Evolutionary conservation across 1,140 invertebrate genomes (phyloP), one percentile per base, ranked within the genome.

Genomic region (Hyles euphorbiae): DNA sequence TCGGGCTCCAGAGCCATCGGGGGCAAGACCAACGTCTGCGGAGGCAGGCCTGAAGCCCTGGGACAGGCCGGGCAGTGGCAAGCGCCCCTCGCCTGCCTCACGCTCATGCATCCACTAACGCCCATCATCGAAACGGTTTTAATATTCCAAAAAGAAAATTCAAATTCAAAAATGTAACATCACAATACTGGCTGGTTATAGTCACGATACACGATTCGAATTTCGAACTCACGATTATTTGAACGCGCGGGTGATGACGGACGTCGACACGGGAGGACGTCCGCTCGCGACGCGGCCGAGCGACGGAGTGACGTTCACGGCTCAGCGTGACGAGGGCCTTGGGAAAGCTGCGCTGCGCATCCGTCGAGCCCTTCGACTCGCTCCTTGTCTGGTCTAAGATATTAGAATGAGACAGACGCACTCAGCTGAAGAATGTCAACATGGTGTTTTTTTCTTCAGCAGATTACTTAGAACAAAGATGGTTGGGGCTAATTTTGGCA

Each of bases 51-150:
- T 50, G 85, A 83, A 58, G 78, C 72, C 77, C 85, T 75, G 47
- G 85, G 85, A 69, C 85, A 88, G 22, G 85, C 85, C 11, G 85
- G 85, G 59, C 85, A 88, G 53, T 88, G 85, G 61, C 85, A 88
- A 12, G 72, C 62, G 34, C 82, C 82, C 70, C 85, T 71, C 5
- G 77, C 76, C 72, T 83, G 81, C 65, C 83, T 65, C 59, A 87
- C 81, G 69, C 80, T 87, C 71, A 88, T 75, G 73, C 83, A 88
- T 70, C 76, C 73, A 61, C 75, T 84, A 63, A 88, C 82, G 65
- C 85, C 85, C 83, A 87, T 88, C 83, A 87, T 86, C 75, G 70
- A 76, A 69, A 67, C 60, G 65, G 57, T 61, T 78, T 64, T 58
- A 58, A 54, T 56, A 48, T 47, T 56, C 53, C 45, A 12, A 64